A percentile compares a stretch with the other conserved stretches of the same genome.
phyloP scores from a whole-genome alignment of 2,797 vertebrate genomes.

The Prionace glauca region DNA sequence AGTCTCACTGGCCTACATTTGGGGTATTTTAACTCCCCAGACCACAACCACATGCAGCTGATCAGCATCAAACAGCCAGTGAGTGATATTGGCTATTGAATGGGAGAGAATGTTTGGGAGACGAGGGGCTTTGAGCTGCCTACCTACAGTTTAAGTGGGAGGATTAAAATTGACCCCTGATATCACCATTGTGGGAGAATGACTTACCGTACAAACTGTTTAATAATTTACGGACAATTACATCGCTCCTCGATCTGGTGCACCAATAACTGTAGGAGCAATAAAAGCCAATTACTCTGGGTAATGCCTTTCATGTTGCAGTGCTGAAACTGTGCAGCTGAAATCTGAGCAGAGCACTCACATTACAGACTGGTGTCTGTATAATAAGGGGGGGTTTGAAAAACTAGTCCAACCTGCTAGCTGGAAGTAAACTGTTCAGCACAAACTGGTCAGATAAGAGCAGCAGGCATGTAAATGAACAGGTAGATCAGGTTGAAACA shows the following conservation, averaged over 20 bases:
- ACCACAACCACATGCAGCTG: not conserved
- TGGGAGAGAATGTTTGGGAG: not conserved
- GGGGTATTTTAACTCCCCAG: not conserved
- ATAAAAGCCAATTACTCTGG: not conserved
- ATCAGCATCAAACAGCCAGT: not conserved
- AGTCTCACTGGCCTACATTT: not conserved
- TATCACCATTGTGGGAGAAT: not conserved
- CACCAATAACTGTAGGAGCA: not conserved
- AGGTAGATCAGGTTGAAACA: not conserved
- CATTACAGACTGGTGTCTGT: not conserved
- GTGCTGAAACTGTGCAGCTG: not conserved
- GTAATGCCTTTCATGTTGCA: not conserved
- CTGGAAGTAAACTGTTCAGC: not conserved
- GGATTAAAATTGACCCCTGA: not conserved
- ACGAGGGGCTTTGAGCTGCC: not conserved
- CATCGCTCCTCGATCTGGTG: not conserved
- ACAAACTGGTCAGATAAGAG: not conserved
- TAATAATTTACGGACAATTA: not conserved
- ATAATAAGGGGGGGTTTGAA: not conserved
- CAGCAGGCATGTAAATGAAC: not conserved
- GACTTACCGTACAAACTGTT: not conserved
- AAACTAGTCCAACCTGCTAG: constrained; percentile 7
- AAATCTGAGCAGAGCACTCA: not conserved
- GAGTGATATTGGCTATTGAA: not conserved
- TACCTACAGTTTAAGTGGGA: too few species aligned